phyloP scores from a whole-genome alignment of 2,113 vertebrate species.

The Muntiacus reevesi region DNA sequence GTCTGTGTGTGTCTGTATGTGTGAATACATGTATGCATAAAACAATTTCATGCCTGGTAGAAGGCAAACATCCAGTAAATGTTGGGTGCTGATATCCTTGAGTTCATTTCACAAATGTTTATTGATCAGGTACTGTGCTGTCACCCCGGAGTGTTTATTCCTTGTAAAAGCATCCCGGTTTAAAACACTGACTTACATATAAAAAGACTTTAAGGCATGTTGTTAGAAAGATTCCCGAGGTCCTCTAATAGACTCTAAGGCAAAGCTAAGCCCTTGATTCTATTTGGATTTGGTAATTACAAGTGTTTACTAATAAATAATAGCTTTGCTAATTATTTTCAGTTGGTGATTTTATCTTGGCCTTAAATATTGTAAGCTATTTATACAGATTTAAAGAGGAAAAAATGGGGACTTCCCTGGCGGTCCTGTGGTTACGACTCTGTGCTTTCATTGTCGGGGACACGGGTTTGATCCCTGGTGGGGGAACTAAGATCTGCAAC shows the following conservation, averaged over 20 bases:
- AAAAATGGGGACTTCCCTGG: background rate
- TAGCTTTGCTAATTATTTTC: background rate
- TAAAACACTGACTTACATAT: background rate
- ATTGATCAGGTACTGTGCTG: background rate
- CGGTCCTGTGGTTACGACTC: background rate
- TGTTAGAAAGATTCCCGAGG: background rate
- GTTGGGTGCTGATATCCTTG: background rate
- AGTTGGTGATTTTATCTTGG: background rate
- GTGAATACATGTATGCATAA: background rate
- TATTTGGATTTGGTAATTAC: conserved; percentile 36
- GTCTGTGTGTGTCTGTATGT: background rate
- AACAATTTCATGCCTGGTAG: background rate
- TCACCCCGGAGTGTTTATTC: background rate
- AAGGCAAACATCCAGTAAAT: background rate
- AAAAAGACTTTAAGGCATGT: background rate
- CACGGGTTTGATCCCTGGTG: background rate
- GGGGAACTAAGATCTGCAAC: background rate
- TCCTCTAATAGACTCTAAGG: background rate
- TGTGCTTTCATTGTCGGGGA: background rate
- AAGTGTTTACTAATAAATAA: conserved; percentile 13
- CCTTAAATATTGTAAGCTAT: background rate
- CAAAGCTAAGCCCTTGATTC: background rate
- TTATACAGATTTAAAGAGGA: background rate
- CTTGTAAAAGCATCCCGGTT: background rate
- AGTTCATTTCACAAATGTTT: background rate